Evolutionary conservation across 2,797 vertebrate genomes (phyloP).

Genomic region (Poecilia velifera): DNA sequence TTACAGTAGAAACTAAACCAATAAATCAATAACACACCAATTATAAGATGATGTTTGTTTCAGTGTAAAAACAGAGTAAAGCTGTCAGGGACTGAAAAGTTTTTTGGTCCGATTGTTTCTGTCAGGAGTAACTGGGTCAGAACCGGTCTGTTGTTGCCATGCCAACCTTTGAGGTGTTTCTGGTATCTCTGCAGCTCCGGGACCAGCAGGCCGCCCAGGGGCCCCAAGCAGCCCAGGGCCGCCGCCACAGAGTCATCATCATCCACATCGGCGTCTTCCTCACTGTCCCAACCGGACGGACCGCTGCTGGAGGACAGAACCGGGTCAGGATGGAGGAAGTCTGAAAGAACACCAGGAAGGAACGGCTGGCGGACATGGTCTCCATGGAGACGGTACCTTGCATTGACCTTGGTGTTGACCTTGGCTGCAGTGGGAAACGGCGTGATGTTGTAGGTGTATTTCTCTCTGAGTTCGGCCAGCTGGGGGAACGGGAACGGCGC

Average conservation of each 20-base stretch:
- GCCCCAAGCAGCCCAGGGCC: slow-evolving; percentile 94
- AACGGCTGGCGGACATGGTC: neutral
- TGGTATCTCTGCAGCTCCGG: slow-evolving; percentile 95
- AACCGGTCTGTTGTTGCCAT: slow-evolving; percentile 26
- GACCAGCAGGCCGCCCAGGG: slow-evolving; percentile 90
- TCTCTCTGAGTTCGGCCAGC: slow-evolving; percentile 94
- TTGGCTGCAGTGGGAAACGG: slow-evolving; percentile 93
- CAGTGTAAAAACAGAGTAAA: too few species aligned
- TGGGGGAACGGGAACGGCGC: slow-evolving; percentile 97
- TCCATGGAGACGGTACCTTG: too few species aligned
- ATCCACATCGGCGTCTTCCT: slow-evolving; percentile 92
- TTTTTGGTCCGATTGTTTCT: too few species aligned
- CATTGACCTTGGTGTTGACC: slow-evolving; percentile 2
- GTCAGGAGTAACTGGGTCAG: slow-evolving; percentile 11
- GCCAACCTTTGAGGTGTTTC: slow-evolving; percentile 92
- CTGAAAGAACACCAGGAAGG: neutral
- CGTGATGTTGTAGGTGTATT: slow-evolving; percentile 99
- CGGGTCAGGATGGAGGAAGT: neutral
- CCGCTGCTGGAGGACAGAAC: slow-evolving; percentile 42
- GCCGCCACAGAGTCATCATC: slow-evolving; percentile 91
- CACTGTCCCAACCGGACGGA: slow-evolving; percentile 88
- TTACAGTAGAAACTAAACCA: too few species aligned
- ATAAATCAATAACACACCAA: too few species aligned
- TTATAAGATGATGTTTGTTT: too few species aligned
- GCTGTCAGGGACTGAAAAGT: too few species aligned